Evolutionary conservation across 2,797 vertebrate genomes (phyloP), one percentile per base, ranked within the genome.

Genomic region (Zalophus californianus): DNA sequence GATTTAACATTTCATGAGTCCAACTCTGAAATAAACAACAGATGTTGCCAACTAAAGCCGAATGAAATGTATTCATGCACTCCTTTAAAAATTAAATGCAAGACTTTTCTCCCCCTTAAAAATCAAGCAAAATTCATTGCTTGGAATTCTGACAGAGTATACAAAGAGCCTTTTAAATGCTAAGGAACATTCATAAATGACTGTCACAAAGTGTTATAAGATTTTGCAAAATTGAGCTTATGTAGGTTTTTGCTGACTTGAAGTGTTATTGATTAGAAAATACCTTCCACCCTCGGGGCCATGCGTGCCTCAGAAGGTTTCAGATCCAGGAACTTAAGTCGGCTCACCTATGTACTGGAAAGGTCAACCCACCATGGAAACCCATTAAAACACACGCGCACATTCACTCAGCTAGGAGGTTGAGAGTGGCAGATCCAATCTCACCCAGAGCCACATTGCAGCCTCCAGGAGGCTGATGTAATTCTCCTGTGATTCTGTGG

Each of bases 181-280:
- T 97, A 96, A 97, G 98, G 90, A 98, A 98, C 97, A 96, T 96
- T 98, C 97, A 98, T 97, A 98, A 98, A 98, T 97, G 98, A 95
- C 92, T 98, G 98, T 98, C 98, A 98, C 96, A 96, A 98, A 98
- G 97, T 98, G 96, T 98, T 98, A 97, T 86, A 97, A 97, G 97
- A 96, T 97, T 98, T 97, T 98, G 79, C 79, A 97, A 97, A 97
- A 98, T 94, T 95, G 96, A 98, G 91, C 96, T 96, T 97, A 94
- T 94, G 97, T 96, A 98, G 95, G 91, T 86, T 98, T 97, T 97
- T 97, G 96, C 97, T 98, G 95, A 98, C 97, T 98, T 89, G 96
- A 98, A 97, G 96, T 97, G 92, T 95, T 98, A 98, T 97, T 97
- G 98, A 98, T 98, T 98, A 98, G 97, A 97, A 98, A 98, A 98